A percentile compares a stretch with the other conserved stretches of the same genome.
Conservation (phyloP, 2,113 vertebrate species). For the Engystomops pustulosus region DNA sequence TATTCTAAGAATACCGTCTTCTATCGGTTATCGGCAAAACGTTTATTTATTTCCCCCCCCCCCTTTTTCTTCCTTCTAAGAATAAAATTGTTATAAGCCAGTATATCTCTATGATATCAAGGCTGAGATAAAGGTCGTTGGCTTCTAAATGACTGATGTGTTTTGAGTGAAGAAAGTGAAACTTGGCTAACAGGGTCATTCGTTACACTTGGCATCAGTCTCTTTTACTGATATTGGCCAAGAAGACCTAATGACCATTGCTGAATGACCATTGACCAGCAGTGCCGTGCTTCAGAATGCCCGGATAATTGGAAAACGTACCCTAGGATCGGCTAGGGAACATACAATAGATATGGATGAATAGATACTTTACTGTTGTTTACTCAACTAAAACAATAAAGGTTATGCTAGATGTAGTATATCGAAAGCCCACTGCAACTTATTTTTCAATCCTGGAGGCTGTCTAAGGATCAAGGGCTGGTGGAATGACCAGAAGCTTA, state of each 20-base stretch:
- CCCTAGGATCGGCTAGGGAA: background rate
- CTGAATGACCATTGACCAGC: conserved; percentile 10
- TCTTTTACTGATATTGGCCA: background rate
- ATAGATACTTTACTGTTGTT: too few species aligned
- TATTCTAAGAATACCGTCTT: too few species aligned
- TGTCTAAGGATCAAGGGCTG: too few species aligned
- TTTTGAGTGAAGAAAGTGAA: conserved; percentile 9
- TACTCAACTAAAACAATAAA: too few species aligned
- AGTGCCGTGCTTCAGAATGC: background rate
- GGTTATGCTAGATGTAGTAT: too few species aligned
- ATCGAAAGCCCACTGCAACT: too few species aligned
- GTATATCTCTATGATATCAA: background rate
- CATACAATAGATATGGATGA: background rate
- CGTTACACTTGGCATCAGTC: conserved; percentile 1
- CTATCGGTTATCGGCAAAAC: background rate
- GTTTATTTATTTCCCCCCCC: background rate
- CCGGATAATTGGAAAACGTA: background rate
- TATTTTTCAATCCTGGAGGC: too few species aligned
- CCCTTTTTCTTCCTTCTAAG: background rate
- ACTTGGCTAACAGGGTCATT: conserved; percentile 14
- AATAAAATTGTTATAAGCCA: background rate
- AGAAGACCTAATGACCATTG: conserved; percentile 4
- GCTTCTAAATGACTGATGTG: background rate
- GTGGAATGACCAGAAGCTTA: too few species aligned
- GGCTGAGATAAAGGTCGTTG: background rate